Evolutionary conservation across 2,888 invertebrate species (phyloP), one percentile per base, ranked within the genome.

Genomic region (Zaprionus obscuricornis): DNA sequence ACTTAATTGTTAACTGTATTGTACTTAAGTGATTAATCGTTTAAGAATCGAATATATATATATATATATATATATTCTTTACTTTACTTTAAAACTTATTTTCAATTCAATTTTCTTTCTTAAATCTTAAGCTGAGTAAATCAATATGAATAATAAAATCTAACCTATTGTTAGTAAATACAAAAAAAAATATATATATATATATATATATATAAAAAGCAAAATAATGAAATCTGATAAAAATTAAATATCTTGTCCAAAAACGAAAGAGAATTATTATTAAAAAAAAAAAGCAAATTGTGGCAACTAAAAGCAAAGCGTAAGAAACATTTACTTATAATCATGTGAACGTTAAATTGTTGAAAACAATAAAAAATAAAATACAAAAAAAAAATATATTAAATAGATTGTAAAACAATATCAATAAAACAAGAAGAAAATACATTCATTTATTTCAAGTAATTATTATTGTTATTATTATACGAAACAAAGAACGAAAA

Each of bases 341-440:
- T 64, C 67, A 70, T 73, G 74, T 79, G 73, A 78, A 82, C 71
- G 79, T 77, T 77, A 57, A 76, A 85, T 78, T 78, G 78, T 78
- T 78, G 20, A 63, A 82, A 78, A 82, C 78, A 82, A 78, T 82
- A 55, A 67, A 78, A 78, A 70, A 65, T 57, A n/a, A n/a, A n/a
- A n/a, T n/a, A n/a, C n/a, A n/a, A n/a, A n/a, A n/a, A n/a, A n/a
- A n/a, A n/a, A n/a, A n/a, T n/a, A n/a, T n/a, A n/a, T n/a, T n/a
- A n/a, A n/a, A n/a, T 78, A 78, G 75, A 54, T 66, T 74, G 45
- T 60, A 64, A 73, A 55, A 59, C 22, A 81, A 77, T 74, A 72
- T 72, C 76, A 76, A 29, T 57, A 76, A 75, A 26, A 14, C 13
- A 26, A 10, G 14, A 58, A 33, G 20, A 29, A 63, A 45, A 46